Base-by-base conservation (phyloP, 1,140 invertebrate genomes). In the Drusus annulatus region DNA sequence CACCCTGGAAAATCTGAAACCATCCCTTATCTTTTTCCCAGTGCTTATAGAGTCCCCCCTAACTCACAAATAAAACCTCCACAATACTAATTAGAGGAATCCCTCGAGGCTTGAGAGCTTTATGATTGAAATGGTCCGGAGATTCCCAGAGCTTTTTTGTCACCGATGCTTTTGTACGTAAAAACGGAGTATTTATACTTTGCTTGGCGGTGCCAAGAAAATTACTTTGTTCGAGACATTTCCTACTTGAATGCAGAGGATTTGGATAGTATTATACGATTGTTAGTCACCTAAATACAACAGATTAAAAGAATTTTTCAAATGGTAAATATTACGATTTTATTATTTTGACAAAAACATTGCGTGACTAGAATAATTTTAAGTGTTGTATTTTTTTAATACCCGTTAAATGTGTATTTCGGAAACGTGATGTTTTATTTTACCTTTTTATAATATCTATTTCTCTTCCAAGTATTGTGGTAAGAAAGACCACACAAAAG, bases 1-100 rank as follows among this genome's bases (percentile, higher is more conserved):
- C 52, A 56, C 17, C 7, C 10, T 25, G 28, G 15, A 76, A 62
- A 28, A 74, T 54, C 69, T 50, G 45, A 71, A 50, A 74, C 19
- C 68, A 16, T 17, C 54, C 69, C 51, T 17, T 68, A 71, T 62
- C 45, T 79, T 52, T 3, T 10, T 19, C 36, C 2, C 28, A 45
- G n/a, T 45, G 23, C 60, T 58, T 45, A n/a, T 17, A 58, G 21
- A 17, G 23, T n/a, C 28, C 13, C 69, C 69, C 7, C 19, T 51
- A 74, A 25, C 69, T 51, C 51, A 25, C 50, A 71, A 65, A 58
- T 31, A 36, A 15, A 75, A 21, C 79, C 71, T 56, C 75, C 75
- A 56, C 60, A 81, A 79, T 82, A 79, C 81, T 79, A 82, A 82
- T 82, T 82, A 82, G 81, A 79, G 50, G 17, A 63, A 82, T 79